Evolutionary conservation across 2,113 vertebrate species (phyloP).

Genomic region (Prunella himalayana): DNA sequence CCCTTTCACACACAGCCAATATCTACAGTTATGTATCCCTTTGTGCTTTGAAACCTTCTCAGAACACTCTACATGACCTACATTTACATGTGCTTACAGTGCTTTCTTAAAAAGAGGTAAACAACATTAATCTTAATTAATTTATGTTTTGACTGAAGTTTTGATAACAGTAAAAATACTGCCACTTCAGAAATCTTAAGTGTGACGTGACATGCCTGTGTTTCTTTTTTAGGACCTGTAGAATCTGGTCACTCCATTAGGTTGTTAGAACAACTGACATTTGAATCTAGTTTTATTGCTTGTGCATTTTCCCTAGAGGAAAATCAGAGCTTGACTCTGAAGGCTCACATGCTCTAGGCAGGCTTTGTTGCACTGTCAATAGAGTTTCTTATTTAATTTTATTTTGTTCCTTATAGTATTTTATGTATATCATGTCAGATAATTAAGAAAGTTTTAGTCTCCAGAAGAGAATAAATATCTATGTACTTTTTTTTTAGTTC

Average conservation of each 20-base stretch:
- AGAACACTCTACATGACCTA: not conserved
- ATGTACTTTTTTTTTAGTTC: not conserved
- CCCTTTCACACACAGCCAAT: not conserved
- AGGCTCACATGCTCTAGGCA: not conserved
- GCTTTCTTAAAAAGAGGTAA: not conserved
- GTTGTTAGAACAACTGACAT: not conserved
- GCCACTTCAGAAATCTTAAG: not conserved
- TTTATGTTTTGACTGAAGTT: not conserved
- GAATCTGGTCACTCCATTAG: not conserved
- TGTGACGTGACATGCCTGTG: not conserved
- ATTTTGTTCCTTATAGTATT: not conserved
- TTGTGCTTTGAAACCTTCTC: not conserved
- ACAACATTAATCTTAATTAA: not conserved
- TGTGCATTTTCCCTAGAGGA: not conserved
- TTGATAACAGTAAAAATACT: not conserved
- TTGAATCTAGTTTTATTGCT: not conserved
- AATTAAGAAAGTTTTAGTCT: conserved; percentile 3
- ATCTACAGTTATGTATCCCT: not conserved
- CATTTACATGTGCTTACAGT: not conserved
- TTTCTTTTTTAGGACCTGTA: not conserved
- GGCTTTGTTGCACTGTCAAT: not conserved
- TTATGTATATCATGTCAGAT: not conserved
- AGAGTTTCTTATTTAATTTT: not conserved
- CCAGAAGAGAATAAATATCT: not conserved
- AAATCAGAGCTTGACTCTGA: not conserved